These are phyloP conservation scores for Dermatemys mawii DNA, from an alignment of 2,113 vertebrate genomes.

Conservation along the genomic window DNA sequence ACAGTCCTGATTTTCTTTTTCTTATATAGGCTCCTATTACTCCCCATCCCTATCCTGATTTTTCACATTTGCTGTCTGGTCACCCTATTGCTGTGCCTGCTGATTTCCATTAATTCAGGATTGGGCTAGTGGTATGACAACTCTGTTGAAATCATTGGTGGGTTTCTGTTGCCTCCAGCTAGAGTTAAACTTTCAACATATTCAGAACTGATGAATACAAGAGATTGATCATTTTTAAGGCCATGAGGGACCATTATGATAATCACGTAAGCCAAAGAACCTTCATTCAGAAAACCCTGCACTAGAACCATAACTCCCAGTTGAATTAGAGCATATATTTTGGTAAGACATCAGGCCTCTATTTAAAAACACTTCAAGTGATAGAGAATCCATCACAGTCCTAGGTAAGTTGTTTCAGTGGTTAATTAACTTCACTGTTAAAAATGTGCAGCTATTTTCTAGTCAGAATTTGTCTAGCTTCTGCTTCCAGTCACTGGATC, in stretches of 20 bases:
- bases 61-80: too few relatives aligned
- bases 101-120: rapidly evolving
- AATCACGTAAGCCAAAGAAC: neutral
- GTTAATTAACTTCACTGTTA: neutral
- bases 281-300: neutral
- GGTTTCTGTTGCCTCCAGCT: neutral
- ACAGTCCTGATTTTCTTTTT: too few relatives aligned
- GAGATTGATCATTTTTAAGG: neutral
- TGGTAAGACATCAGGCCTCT: neutral
- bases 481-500: neutral
- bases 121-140: neutral
- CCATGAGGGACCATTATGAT: rapidly evolving
- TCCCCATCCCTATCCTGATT: too few relatives aligned
- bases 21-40: too few relatives aligned
- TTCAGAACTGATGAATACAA: neutral
- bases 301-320: neutral
- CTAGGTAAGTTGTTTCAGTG: neutral
- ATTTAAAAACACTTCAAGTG: neutral
- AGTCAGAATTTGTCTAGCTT: neutral
- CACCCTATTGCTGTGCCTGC: too few relatives aligned
- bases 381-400: neutral
- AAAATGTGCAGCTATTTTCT: neutral
- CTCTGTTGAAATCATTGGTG: neutral
- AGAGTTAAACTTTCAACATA: neutral
- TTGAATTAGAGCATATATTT: neutral